Evolutionary conservation across 2,888 invertebrate genomes (phyloP).

Genomic region (Phengaris arion): DNA sequence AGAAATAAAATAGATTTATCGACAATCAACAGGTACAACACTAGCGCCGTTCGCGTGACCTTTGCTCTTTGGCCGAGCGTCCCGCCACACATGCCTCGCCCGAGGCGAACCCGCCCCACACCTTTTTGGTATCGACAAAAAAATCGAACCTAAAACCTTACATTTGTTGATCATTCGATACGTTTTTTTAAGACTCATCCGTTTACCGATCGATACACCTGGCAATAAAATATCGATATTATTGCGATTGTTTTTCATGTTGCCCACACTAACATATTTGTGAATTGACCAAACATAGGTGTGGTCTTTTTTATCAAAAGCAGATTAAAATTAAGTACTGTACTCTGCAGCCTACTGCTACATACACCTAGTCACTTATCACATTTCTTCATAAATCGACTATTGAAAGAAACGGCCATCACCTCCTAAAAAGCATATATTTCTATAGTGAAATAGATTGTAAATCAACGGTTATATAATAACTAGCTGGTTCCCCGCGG

Average conservation of each 20-base stretch:
- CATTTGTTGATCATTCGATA: conserved; percentile 39
- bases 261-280: conserved; percentile 13
- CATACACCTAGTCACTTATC: background rate
- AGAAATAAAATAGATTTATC: conserved; percentile 29
- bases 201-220: conserved; percentile 28
- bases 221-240: conserved; percentile 23
- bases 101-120: conserved; percentile 66
- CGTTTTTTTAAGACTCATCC: conserved; percentile 33
- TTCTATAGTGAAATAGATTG: no score
- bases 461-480: no score
- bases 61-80: conserved; percentile 64
- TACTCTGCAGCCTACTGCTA: background rate
- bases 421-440: background rate
- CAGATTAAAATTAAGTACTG: background rate
- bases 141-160: conserved; percentile 57
- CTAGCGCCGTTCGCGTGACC: conserved; percentile 63
- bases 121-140: conserved; percentile 66
- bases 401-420: background rate
- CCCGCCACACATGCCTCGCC: conserved; percentile 56
- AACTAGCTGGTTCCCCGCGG: no score
- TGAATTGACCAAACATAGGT: background rate
- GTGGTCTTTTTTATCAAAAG: background rate
- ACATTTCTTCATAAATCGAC: background rate
- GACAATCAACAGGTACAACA: conserved; percentile 42
- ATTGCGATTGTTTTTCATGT: conserved; percentile 13